A percentile compares a stretch with the other conserved stretches of the same genome.
Conservation (phyloP, 2,113 vertebrate species). For the Sebastes schlegelii region DNA sequence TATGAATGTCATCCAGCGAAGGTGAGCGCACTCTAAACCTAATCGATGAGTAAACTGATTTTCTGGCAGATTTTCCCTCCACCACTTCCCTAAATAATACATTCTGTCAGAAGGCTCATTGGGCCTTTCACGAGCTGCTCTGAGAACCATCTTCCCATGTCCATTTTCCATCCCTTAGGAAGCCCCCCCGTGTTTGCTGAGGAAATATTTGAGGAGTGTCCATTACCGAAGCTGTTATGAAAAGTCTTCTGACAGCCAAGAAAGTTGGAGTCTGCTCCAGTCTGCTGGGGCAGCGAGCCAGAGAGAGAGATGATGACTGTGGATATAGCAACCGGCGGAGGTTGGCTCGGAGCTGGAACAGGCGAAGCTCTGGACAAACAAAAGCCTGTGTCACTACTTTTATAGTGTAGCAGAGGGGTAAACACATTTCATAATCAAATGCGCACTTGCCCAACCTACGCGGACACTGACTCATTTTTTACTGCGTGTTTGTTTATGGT, state of each 20-base stretch:
- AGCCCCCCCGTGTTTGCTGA: slow-evolving; percentile 39
- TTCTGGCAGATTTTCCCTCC: neutral
- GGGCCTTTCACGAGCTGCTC: slow-evolving; percentile 17
- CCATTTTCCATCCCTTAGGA: slow-evolving; percentile 18
- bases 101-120: slow-evolving; percentile 25
- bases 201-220: slow-evolving; percentile 68
- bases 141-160: slow-evolving; percentile 37
- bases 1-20: slow-evolving; percentile 4
- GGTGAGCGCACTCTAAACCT: slow-evolving; percentile 15
- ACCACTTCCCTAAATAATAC: slow-evolving; percentile 7
- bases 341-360: slow-evolving; percentile 39
- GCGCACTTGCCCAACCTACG: slow-evolving; percentile 32
- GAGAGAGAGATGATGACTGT: slow-evolving; percentile 44
- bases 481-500: slow-evolving; percentile 41
- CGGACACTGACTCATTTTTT: slow-evolving; percentile 48
- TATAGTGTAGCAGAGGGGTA: slow-evolving; percentile 49
- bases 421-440: slow-evolving; percentile 72
- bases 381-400: slow-evolving; percentile 65
- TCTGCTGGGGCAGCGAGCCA: slow-evolving; percentile 12
- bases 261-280: slow-evolving; percentile 34
- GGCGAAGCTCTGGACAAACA: slow-evolving; percentile 61
- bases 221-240: slow-evolving; percentile 46
- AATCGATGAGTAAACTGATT: slow-evolving; percentile 11
- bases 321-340: slow-evolving; percentile 31
- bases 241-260: slow-evolving; percentile 40